Base-by-base conservation (phyloP, 2,888 invertebrate genomes). In the Adelphocoris suturalis region DNA sequence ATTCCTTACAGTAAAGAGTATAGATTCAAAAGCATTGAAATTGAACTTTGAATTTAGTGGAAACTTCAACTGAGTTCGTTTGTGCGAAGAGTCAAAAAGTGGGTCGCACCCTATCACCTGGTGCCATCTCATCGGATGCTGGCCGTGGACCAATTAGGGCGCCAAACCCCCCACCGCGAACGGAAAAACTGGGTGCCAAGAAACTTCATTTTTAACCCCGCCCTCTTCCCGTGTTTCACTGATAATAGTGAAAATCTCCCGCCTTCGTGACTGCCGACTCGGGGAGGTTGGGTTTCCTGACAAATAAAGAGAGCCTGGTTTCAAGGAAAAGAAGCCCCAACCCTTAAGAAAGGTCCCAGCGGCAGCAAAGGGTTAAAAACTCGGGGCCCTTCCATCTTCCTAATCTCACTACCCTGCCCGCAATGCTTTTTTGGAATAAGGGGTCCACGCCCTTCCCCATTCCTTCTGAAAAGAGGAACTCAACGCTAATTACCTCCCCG, bases 361-460 rank as follows among this genome's bases (percentile, higher is more conserved):
- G 16, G 16, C 78, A 7, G 16, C 28, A 80, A 80, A 37, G 78
- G 12, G 78, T 47, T 80, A 80, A 80, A 80, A 80, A 80, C 78
- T 80, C 68, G 27, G 9, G 46, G 46, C n/a, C 78, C 19, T 47
- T 80, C 78, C 78, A 80, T 80, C 78, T 80, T 28, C 78, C 37
- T 80, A 80, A 80, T 80, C 78, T 80, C 78, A 80, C 78, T 80
- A n/a, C 78, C 28, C 11, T 12, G 7, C 37, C 78, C n/a, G 37
- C n/a, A n/a, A 11, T 14, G 14, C 13, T 19, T 47, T 47, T 47
- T n/a, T 4, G 47, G 46, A 19, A 47, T 4, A n/a, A 80, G 11
- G 16, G n/a, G 7, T n/a, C 19, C 78, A 37, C 37, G n/a, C 78
- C 78, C 78, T 37, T 46, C 16, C 28, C 78, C 28, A 46, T 78